phyloP scores from a whole-genome alignment of 1,140 invertebrate species.

The Drosophila nannoptera region DNA sequence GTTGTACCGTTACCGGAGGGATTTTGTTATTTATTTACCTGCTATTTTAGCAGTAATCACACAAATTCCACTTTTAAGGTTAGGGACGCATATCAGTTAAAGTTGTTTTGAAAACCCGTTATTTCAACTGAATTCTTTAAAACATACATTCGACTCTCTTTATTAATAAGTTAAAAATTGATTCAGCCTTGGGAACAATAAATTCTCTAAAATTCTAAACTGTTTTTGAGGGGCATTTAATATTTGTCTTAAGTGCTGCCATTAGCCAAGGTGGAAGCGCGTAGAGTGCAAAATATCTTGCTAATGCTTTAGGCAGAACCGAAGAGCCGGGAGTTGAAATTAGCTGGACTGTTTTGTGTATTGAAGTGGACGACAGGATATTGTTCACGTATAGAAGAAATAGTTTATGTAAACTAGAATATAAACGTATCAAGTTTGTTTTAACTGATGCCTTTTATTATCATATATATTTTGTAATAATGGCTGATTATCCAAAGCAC shows the following conservation, averaged over 20 bases:
- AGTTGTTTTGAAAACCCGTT: constrained; percentile 4
- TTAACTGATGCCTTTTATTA: too few species aligned
- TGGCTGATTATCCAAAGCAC: too few species aligned
- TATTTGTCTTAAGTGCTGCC: constrained; percentile 1
- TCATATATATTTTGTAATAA: too few species aligned
- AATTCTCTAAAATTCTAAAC: not conserved
- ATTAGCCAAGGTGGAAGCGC: not conserved
- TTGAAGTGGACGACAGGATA: too few species aligned
- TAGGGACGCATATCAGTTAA: not conserved
- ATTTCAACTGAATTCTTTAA: not conserved
- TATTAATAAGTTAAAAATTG: not conserved
- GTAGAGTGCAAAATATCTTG: not conserved
- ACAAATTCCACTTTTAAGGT: not conserved
- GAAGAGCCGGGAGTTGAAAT: not conserved
- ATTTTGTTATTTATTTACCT: not conserved
- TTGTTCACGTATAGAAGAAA: too few species aligned
- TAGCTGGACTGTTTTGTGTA: too few species aligned
- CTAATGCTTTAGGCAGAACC: not conserved
- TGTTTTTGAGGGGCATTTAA: not conserved
- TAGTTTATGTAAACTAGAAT: too few species aligned
- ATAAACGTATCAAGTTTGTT: too few species aligned
- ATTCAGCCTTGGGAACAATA: not conserved
- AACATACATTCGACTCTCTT: not conserved
- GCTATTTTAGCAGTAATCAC: not conserved
- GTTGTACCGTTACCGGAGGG: not conserved